A percentile compares a stretch with the other conserved stretches of the same genome.
Evolutionary conservation across 2,797 vertebrate species (phyloP).

Genomic region (Sebastes umbrosus): DNA sequence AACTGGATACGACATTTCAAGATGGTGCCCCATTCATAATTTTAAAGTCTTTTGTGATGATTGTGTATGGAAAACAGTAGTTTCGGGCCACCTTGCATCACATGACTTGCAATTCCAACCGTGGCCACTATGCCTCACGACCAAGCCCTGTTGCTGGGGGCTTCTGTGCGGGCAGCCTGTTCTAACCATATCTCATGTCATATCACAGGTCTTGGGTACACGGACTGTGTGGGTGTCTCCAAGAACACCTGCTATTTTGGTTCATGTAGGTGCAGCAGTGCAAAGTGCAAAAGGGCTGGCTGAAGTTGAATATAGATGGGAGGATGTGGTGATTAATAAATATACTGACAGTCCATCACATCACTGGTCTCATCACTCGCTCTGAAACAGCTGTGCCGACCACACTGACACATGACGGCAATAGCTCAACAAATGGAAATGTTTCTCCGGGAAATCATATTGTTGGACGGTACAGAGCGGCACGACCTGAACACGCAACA

Average conservation of each 20-base stretch:
- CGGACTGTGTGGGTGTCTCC: background rate
- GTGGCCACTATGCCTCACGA: background rate
- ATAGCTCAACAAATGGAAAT: background rate
- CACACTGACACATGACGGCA: background rate
- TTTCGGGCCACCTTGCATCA: background rate
- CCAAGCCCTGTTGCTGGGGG: background rate
- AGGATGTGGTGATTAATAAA: background rate
- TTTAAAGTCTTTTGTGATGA: background rate
- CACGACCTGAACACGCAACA: background rate
- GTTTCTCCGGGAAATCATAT: background rate
- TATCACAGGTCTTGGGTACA: background rate
- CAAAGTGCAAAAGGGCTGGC: background rate
- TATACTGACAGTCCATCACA: background rate
- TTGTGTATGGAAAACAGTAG: fast-evolving
- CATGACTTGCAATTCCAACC: background rate
- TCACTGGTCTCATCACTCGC: background rate
- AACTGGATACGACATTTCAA: background rate
- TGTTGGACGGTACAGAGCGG: background rate
- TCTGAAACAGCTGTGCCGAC: background rate
- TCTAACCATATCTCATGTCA: background rate
- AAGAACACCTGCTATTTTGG: background rate
- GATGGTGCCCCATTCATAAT: background rate
- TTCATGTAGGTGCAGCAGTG: background rate
- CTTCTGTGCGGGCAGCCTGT: background rate
- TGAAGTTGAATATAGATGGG: background rate